These are phyloP conservation scores for Labeo catla DNA, from an alignment of 2,113 vertebrate genomes.

Conservation along the genomic window DNA sequence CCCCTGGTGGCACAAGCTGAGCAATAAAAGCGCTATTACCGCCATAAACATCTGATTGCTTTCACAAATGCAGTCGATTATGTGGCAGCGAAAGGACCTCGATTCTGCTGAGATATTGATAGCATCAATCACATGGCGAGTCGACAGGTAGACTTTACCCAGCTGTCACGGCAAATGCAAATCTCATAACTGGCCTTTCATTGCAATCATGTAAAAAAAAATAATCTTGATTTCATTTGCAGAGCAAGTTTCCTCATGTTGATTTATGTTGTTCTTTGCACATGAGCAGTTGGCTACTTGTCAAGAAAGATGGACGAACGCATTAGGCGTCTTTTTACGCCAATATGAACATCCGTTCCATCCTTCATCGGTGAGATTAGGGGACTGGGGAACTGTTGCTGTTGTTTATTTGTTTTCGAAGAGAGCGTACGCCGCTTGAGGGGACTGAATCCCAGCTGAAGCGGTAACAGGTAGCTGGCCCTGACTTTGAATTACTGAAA, in stretches of 20 bases:
- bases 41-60: slow-evolving; percentile 55
- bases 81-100: slow-evolving; percentile 15
- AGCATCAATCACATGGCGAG: slow-evolving; percentile 50
- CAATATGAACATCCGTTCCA: not conserved
- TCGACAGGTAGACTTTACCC: slow-evolving; percentile 25
- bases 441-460: not conserved
- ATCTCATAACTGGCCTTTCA: slow-evolving; percentile 40
- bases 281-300: slow-evolving; percentile 4
- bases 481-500: slow-evolving; percentile 45
- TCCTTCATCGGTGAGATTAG: slow-evolving; percentile 18
- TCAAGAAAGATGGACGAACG: slow-evolving; percentile 8
- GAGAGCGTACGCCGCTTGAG: slow-evolving; percentile 1
- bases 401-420: slow-evolving; percentile 38
- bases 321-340: not conserved
- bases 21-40: slow-evolving; percentile 60
- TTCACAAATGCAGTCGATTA: slow-evolving; percentile 46
- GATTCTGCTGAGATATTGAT: slow-evolving; percentile 45
- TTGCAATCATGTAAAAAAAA: not conserved
- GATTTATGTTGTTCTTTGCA: not conserved
- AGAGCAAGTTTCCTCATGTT: not conserved
- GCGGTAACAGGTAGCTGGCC: slow-evolving; percentile 39
- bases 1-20: slow-evolving; percentile 26
- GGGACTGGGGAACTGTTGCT: not conserved
- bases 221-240: slow-evolving; percentile 19
- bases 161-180: slow-evolving; percentile 38